These are phyloP conservation scores for Phocoena sinus DNA, from an alignment of 2,113 vertebrate species.

Conservation along the genomic window DNA sequence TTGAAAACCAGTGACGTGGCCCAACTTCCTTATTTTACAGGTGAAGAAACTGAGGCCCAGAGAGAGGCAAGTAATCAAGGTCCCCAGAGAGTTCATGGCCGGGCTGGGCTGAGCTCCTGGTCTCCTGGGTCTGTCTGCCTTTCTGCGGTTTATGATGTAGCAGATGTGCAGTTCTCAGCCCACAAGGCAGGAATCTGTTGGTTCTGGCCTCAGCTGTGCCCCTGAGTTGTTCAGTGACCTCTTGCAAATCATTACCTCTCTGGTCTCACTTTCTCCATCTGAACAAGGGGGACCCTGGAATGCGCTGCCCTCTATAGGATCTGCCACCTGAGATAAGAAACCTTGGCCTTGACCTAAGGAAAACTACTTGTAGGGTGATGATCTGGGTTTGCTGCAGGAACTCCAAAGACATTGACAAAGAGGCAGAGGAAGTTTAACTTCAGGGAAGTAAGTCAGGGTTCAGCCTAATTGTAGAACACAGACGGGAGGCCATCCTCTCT, in stretches of 20 bases:
- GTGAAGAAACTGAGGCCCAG: constrained; percentile 10
- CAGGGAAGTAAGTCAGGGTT: neutral
- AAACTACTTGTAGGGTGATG: neutral
- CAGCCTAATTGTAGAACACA: neutral
- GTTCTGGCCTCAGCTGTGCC: neutral
- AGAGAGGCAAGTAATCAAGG: neutral
- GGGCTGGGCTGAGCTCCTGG: neutral
- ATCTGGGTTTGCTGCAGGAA: neutral
- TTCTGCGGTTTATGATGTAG: neutral
- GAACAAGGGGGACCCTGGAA: neutral
- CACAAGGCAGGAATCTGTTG: neutral
- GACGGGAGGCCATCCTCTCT: neutral
- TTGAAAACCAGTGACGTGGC: neutral
- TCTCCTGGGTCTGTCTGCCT: neutral
- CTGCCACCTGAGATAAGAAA: neutral
- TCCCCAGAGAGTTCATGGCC: neutral
- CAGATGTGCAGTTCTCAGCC: neutral
- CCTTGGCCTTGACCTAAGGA: neutral
- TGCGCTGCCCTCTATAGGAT: neutral
- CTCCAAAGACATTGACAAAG: neutral
- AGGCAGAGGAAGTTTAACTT: neutral
- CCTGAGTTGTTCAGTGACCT: neutral
- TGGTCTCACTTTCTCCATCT: neutral
- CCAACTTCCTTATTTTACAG: constrained; percentile 12
- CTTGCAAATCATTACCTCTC: neutral